Evolutionary conservation across 2,797 vertebrate genomes (phyloP).

Genomic region (Hozukius guyotensis): DNA sequence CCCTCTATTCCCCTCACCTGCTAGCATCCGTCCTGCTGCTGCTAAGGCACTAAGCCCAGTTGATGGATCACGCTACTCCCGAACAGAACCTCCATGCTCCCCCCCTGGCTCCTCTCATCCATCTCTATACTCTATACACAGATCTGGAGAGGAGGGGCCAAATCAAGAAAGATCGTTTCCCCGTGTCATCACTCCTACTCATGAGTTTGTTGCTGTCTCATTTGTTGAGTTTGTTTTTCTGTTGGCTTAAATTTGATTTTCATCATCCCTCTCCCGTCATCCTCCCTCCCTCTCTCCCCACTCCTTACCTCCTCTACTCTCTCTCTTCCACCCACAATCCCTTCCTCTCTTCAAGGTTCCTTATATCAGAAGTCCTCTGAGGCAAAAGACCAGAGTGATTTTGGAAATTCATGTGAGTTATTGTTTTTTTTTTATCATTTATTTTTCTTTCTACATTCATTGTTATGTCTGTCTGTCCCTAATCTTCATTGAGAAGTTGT

Average conservation of each 20-base stretch:
- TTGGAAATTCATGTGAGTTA: constrained; percentile 99
- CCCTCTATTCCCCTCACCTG: constrained; percentile 74
- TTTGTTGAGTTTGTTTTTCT: constrained; percentile 85
- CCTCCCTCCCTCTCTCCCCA: constrained; percentile 48
- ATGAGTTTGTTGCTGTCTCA: constrained; percentile 83
- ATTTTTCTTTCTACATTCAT: constrained; percentile 61
- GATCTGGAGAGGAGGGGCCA: constrained; percentile 69
- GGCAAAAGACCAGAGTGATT: constrained; percentile 95
- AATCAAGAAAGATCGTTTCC: constrained; percentile 78
- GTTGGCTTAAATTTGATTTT: constrained; percentile 84
- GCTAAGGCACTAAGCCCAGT: constrained; percentile 84
- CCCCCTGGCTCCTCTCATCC: constrained; percentile 54
- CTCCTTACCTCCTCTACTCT: constrained; percentile 70
- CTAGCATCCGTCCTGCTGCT: constrained; percentile 79
- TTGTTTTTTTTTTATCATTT: constrained; percentile 76
- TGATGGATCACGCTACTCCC: constrained; percentile 85
- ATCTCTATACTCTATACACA: constrained; percentile 69
- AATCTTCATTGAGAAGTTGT: not conserved
- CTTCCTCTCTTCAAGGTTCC: constrained; percentile 90
- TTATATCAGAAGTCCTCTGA: constrained; percentile 98
- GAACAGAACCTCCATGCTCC: constrained; percentile 65
- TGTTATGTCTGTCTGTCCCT: constrained; percentile 28
- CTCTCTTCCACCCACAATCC: constrained; percentile 81
- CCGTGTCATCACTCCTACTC: constrained; percentile 84
- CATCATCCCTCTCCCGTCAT: constrained; percentile 73